Evolutionary conservation across 2,797 vertebrate species (phyloP).

Genomic region (Balearica regulorum): DNA sequence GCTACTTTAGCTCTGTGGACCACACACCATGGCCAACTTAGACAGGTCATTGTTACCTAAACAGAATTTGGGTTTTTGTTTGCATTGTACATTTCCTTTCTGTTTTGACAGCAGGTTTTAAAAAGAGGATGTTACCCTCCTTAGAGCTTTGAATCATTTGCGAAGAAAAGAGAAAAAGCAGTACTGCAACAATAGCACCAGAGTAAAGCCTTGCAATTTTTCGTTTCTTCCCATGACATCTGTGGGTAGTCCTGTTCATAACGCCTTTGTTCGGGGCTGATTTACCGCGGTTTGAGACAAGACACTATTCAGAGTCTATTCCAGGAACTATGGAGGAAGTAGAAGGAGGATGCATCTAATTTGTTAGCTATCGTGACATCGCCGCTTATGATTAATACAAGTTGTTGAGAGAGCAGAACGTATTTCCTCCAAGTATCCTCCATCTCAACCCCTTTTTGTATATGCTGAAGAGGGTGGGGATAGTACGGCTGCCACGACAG

Average conservation of each 20-base stretch:
- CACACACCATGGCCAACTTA: slow-evolving; percentile 10
- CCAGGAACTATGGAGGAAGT: slow-evolving; percentile 34
- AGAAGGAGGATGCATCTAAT: neutral
- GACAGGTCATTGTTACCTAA: slow-evolving; percentile 54
- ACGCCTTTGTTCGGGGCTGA: neutral
- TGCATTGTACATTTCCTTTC: slow-evolving; percentile 26
- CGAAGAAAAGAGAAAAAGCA: neutral
- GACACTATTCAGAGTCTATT: slow-evolving; percentile 48
- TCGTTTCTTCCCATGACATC: slow-evolving; percentile 46
- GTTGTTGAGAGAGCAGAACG: neutral
- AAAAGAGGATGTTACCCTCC: slow-evolving; percentile 33
- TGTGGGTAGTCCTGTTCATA: slow-evolving; percentile 35
- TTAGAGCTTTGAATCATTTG: slow-evolving; percentile 7
- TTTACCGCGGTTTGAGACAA: neutral
- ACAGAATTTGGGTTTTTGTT: slow-evolving; percentile 23
- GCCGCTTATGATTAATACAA: neutral
- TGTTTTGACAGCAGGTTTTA: slow-evolving; percentile 34
- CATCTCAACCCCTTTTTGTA: neutral
- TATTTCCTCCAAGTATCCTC: neutral
- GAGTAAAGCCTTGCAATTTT: slow-evolving; percentile 23
- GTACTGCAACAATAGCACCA: neutral
- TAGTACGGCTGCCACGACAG: neutral
- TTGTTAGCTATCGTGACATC: neutral
- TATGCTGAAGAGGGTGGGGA: neutral
- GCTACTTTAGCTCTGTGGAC: slow-evolving; percentile 13